Evolutionary conservation across 2,113 vertebrate genomes (phyloP).

Genomic region (Istiophorus platypterus): DNA sequence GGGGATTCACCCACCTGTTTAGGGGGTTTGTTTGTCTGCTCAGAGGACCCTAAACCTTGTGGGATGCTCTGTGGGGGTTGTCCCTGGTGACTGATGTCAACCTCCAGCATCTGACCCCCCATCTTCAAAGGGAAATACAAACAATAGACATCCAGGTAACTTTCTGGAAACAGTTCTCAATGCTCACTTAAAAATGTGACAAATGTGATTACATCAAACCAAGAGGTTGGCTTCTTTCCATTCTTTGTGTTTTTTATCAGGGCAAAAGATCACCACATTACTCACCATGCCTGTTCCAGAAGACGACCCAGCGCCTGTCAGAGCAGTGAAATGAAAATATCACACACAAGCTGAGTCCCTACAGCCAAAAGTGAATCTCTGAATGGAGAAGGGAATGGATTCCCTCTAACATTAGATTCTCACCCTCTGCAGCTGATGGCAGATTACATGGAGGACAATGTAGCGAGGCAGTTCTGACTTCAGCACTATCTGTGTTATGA

Average conservation of each 20-base stretch:
- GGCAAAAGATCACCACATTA: neutral
- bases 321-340: slow-evolving; percentile 34
- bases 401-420: slow-evolving; percentile 28
- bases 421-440: slow-evolving; percentile 55
- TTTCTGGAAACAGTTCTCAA: neutral
- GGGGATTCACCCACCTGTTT: slow-evolving; percentile 59
- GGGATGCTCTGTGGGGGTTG: slow-evolving; percentile 10
- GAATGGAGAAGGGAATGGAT: slow-evolving; percentile 6
- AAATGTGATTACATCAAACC: neutral
- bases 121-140: slow-evolving; percentile 36
- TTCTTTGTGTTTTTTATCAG: neutral
- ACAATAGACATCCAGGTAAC: neutral
- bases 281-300: slow-evolving; percentile 54
- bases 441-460: slow-evolving; percentile 38
- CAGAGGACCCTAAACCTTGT: neutral
- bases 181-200: neutral
- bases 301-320: slow-evolving; percentile 24
- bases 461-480: slow-evolving; percentile 21
- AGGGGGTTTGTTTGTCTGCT: slow-evolving; percentile 11
- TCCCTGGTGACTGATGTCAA: neutral
- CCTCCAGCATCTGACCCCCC: slow-evolving; percentile 25
- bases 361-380: slow-evolving; percentile 8
- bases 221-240: neutral
- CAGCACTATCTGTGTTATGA: slow-evolving; percentile 60
- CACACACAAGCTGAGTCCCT: neutral